Percentiles rank a stretch among this genome's conserved stretches.
These are phyloP conservation scores for Sminthopsis crassicaudata DNA, from an alignment of 2,113 vertebrate genomes.

Conservation along the genomic window DNA sequence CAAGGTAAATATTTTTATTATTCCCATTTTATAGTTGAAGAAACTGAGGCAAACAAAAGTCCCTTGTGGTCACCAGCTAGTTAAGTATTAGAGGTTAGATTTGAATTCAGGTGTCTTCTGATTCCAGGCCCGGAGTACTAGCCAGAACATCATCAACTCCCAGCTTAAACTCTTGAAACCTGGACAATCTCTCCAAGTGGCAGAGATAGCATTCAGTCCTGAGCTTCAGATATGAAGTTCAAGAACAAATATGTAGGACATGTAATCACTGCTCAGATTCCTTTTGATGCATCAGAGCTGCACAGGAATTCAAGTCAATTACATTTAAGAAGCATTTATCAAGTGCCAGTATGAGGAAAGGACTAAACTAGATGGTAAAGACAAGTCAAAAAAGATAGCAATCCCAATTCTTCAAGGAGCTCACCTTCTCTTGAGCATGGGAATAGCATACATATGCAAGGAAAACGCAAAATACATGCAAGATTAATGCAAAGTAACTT, in stretches of 20 bases:
- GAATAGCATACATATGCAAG: not conserved
- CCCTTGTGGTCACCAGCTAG: not conserved
- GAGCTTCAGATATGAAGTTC: too few species aligned
- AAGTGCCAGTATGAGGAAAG: not conserved
- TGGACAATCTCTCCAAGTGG: not conserved
- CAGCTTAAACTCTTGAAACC: not conserved
- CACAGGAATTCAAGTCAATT: not conserved
- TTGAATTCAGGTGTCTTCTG: not conserved
- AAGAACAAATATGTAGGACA: not conserved
- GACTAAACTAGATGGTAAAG: not conserved
- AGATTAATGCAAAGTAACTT: not conserved
- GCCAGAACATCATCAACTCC: not conserved
- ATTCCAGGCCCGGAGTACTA: not conserved
- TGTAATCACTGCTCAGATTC: not conserved
- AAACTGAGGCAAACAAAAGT: not conserved
- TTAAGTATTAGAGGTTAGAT: not conserved
- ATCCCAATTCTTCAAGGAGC: not conserved
- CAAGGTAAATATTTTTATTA: not conserved
- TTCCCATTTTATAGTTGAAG: not conserved
- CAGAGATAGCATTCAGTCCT: not conserved
- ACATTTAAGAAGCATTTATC: not conserved
- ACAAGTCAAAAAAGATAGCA: not conserved
- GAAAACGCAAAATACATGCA: not conserved
- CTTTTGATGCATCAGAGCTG: not conserved
- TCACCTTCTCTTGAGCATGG: not conserved